These are phyloP conservation scores for Nothocercus nigrocapillus DNA, from an alignment of 2,113 vertebrate genomes.

Conservation along the genomic window DNA sequence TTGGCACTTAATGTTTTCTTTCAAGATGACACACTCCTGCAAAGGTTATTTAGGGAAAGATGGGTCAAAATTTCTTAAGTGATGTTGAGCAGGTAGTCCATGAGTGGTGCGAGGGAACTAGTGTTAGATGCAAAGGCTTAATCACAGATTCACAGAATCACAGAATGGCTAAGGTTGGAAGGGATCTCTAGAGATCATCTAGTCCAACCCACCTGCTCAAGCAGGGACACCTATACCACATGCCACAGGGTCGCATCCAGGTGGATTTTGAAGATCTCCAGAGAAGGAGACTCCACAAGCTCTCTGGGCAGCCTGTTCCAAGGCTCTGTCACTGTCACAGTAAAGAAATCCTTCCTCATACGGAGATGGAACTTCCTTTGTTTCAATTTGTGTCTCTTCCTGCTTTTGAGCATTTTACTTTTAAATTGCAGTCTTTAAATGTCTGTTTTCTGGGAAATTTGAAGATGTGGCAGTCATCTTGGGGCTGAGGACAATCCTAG, in stretches of 20 bases:
- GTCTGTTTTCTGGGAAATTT: not conserved
- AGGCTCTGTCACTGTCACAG: no score
- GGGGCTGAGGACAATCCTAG: not conserved
- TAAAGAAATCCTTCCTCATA: no score
- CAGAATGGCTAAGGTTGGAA: no score
- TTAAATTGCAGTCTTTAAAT: not conserved
- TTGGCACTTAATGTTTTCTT: not conserved
- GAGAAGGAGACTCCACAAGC: no score
- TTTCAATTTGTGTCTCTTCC: not conserved
- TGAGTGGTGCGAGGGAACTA: not conserved
- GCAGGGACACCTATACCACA: no score
- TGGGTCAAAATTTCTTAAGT: not conserved
- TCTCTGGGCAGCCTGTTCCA: no score
- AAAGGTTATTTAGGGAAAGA: not conserved
- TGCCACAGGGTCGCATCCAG: no score
- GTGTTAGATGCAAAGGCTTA: not conserved
- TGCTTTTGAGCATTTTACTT: not conserved
- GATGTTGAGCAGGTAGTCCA: not conserved
- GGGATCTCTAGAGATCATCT: no score
- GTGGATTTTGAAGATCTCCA: no score
- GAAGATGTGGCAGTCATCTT: not conserved
- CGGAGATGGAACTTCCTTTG: no score
- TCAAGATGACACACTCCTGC: not conserved
- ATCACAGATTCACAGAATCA: no score
- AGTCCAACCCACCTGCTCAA: no score